Percentiles rank a stretch among this genome's conserved stretches.
Evolutionary conservation across 2,797 vertebrate genomes (phyloP).

Genomic region (Malacoraja senta): DNA sequence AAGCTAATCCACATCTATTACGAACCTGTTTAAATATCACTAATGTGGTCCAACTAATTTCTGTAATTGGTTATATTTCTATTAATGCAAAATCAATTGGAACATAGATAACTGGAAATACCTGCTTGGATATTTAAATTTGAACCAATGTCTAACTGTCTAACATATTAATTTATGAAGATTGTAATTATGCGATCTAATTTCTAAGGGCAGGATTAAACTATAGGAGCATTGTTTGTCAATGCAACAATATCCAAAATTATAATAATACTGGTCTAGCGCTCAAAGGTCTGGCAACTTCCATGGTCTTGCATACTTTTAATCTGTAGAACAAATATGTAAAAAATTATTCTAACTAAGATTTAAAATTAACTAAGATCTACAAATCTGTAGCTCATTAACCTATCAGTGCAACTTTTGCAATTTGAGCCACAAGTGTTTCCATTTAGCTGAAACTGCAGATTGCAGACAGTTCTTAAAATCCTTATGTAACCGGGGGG

Average conservation of each 20-base stretch:
- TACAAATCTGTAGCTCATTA: too few relatives aligned
- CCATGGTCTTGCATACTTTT: too few relatives aligned
- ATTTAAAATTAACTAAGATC: too few relatives aligned
- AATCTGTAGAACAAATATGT: too few relatives aligned
- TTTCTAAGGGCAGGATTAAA: not conserved
- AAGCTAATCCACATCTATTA: not conserved
- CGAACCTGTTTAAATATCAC: not conserved
- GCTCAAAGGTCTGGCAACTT: too few relatives aligned
- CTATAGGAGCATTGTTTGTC: not conserved
- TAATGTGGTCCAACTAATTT: not conserved
- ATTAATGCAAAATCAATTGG: not conserved
- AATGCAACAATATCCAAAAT: not conserved
- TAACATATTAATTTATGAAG: not conserved
- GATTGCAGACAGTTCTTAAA: too few relatives aligned
- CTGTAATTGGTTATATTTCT: not conserved
- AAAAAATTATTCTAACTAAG: too few relatives aligned
- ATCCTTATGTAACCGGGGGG: too few relatives aligned
- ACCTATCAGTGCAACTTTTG: too few relatives aligned
- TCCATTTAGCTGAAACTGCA: too few relatives aligned
- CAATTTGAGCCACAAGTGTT: too few relatives aligned
- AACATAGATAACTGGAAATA: not conserved
- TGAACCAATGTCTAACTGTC: not conserved
- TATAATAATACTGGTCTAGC: not conserved
- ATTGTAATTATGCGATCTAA: not conserved
- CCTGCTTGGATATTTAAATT: not conserved